These are phyloP conservation scores for Drosophila pegasa DNA, from an alignment of 2,888 invertebrate genomes.

Conservation along the genomic window DNA sequence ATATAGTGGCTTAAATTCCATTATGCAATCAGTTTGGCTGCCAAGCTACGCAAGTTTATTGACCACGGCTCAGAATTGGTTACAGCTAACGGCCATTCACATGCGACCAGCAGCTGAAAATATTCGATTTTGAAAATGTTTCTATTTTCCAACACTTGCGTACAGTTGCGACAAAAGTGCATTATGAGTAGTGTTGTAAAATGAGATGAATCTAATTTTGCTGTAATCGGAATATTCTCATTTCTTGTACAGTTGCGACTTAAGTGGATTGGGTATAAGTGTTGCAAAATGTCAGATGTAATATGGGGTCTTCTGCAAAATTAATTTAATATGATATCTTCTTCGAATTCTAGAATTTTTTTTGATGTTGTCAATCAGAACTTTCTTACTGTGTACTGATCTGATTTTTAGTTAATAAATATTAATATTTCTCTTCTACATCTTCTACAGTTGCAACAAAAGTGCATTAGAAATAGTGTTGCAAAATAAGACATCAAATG, in stretches of 20 bases:
- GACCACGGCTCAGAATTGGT: conserved; percentile 51
- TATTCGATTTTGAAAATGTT: background rate
- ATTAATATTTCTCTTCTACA: too few relatives aligned
- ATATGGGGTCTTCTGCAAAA: background rate
- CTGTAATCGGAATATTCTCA: too few relatives aligned
- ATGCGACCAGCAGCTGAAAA: conserved; percentile 1
- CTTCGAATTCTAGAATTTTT: too few relatives aligned
- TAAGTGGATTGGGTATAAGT: background rate
- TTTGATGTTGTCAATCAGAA: too few relatives aligned
- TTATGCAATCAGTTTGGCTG: conserved; percentile 77
- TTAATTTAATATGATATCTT: too few relatives aligned
- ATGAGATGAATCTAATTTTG: too few relatives aligned
- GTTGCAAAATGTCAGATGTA: background rate
- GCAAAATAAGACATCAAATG: too few relatives aligned
- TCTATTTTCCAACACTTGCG: conserved; percentile 27
- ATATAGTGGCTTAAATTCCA: conserved; percentile 62
- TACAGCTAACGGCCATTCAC: conserved; percentile 42
- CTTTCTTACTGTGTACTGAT: too few relatives aligned
- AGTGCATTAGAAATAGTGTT: too few relatives aligned
- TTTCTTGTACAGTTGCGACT: background rate
- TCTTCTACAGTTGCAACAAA: too few relatives aligned
- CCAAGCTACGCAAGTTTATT: conserved; percentile 77
- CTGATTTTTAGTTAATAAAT: too few relatives aligned
- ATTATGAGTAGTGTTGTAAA: background rate
- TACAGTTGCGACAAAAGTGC: conserved; percentile 1